Conservation (phyloP, 2,113 vertebrate species). For the Myiozetetes cayanensis region DNA sequence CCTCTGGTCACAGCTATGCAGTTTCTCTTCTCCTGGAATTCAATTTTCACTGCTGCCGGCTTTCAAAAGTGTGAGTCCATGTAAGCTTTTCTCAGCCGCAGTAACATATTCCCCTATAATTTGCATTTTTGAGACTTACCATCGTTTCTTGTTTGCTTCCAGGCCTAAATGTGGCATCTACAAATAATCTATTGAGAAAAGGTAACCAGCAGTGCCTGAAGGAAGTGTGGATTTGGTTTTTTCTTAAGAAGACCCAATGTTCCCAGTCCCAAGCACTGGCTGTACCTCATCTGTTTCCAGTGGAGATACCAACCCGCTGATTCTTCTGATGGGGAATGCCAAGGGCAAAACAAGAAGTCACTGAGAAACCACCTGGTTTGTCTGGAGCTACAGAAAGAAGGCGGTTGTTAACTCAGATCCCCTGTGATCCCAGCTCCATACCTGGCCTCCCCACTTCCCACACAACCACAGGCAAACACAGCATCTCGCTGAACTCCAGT, state of each 20-base stretch:
- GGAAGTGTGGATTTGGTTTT: not conserved
- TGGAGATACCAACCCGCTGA: not conserved
- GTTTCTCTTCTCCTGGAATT: not conserved
- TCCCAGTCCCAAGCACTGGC: not conserved
- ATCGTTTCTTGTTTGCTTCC: not conserved
- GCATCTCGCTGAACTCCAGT: not conserved
- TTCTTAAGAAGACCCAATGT: not conserved
- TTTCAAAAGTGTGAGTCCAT: not conserved
- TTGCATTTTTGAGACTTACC: not conserved
- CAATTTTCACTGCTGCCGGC: not conserved
- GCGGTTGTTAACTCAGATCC: not conserved
- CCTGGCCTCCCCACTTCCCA: not conserved
- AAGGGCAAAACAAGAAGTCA: conserved; percentile 5
- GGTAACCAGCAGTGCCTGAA: not conserved
- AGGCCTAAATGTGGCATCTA: not conserved
- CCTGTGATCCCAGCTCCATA: not conserved
- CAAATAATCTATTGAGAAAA: not conserved
- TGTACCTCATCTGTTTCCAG: not conserved
- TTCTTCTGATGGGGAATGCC: not conserved
- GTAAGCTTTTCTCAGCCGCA: not conserved
- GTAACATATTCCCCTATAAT: not conserved
- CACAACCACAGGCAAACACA: conserved; percentile 1
- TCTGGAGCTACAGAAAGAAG: not conserved
- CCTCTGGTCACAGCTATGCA: not conserved
- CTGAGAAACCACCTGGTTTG: not conserved